A percentile compares a stretch with the other conserved stretches of the same genome.
These are phyloP conservation scores for Nothura maculosa DNA, from an alignment of 2,797 vertebrate species.

Conservation along the genomic window DNA sequence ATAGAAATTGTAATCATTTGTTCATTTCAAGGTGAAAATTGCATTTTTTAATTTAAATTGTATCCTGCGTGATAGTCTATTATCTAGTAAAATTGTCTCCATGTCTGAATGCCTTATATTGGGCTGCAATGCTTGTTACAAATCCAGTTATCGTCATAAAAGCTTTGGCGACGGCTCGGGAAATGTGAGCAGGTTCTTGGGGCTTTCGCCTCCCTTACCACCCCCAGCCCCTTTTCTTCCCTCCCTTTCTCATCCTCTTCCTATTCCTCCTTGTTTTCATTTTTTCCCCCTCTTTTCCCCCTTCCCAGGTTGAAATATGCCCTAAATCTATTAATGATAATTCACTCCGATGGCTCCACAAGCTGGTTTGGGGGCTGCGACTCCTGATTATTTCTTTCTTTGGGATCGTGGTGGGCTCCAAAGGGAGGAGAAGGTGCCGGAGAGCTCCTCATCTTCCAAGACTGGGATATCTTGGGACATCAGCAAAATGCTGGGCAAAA, in stretches of 20 bases:
- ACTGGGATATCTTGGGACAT: too few relatives aligned
- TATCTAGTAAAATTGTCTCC: slow-evolving; percentile 99
- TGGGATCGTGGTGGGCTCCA: too few relatives aligned
- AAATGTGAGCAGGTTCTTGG: slow-evolving; percentile 86
- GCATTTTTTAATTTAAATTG: slow-evolving; percentile 99
- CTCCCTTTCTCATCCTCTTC: neutral
- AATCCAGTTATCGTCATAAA: slow-evolving; percentile 96
- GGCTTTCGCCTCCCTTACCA: slow-evolving; percentile 49
- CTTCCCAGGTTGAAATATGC: neutral
- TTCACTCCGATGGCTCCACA: slow-evolving; percentile 79
- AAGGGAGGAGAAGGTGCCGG: too few relatives aligned
- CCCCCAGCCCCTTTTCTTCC: slow-evolving; percentile 39
- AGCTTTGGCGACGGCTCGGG: slow-evolving; percentile 92
- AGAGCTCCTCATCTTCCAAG: too few relatives aligned
- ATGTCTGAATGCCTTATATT: slow-evolving; percentile 94
- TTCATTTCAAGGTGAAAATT: slow-evolving; percentile 99
- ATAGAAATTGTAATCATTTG: slow-evolving; percentile 99
- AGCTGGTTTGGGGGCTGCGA: neutral
- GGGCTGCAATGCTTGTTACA: slow-evolving; percentile 93
- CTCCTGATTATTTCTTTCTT: neutral
- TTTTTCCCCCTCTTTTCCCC: neutral
- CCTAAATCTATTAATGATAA: slow-evolving; percentile 87
- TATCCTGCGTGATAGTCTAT: slow-evolving; percentile 99
- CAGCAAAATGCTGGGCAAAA: too few relatives aligned
- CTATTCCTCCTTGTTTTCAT: neutral